Base-by-base conservation (phyloP, 30 jellyfish, hydroid and myxozoan genomes). In the Hydractinia echinata region DNA sequence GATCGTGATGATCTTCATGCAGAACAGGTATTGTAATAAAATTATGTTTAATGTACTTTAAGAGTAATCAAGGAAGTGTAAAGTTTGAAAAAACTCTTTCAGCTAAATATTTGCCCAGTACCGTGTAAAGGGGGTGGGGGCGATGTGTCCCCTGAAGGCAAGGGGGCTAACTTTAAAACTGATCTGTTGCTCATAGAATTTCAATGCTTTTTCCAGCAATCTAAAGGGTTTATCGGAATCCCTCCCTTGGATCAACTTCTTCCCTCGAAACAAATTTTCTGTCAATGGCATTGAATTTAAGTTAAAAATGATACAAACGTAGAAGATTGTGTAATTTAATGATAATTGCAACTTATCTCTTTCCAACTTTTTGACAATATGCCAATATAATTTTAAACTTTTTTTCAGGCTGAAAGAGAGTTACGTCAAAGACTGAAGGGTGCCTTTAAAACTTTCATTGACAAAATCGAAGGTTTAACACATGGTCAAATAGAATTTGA, bases 1-100 rank as follows among this genome's bases (percentile, higher is more conserved):
- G 99, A 93, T 83, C 79, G 99, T 54, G 99, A 93, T 54, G 99
- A 93, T 79, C 89, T 93, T 15, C 95, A 89, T 5, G 99, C 99
- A 13, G 99, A 93, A 76, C 99, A 93, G 94, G 99, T 93, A 52
- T 4, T 58, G 8, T 54, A 8, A 1, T 10, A 18, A 53, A n/a
- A 53, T 50, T 18, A n/a, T 15, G n/a, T 13, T 0, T 58, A 58
- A 58, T 11, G 19, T 13, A 13, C 69, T 11, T 58, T 18, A 11
- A 13, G 69, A 18, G 1, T 58, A 58, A 13, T 3, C 19, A 58
- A 3, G 15, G 3, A 18, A 13, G 18, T 11, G 69, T 13, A 18
- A 18, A 58, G 69, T 58, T 58, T 13, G 69, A 58, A 58, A 58
- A 58, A 18, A 30, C 44, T 30, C 44, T 30, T 30, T 30, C 44